phyloP scores from a whole-genome alignment of 2,797 vertebrate species.

The Fundulus diaphanus region DNA sequence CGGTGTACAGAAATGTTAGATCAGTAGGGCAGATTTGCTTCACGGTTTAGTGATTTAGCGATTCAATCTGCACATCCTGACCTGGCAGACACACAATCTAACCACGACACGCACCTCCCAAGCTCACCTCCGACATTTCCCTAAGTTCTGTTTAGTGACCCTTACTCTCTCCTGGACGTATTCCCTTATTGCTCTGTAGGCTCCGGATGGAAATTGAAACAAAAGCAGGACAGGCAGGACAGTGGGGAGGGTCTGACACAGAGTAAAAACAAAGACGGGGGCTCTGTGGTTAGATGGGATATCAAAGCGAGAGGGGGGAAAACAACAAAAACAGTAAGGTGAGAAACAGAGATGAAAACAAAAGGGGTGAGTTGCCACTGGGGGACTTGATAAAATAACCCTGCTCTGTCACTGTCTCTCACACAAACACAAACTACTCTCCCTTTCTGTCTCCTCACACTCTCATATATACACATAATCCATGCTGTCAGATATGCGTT shows the following conservation, averaged over 20 bases:
- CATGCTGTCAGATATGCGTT: conserved; percentile 67
- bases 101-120: conserved; percentile 8
- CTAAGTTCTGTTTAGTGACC: conserved; percentile 37
- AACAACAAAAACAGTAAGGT: conserved; percentile 12
- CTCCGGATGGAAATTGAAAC: conserved; percentile 3
- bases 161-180: conserved; percentile 25
- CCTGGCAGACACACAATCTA: conserved; percentile 18
- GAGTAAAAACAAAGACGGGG: background rate
- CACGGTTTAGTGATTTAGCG: conserved; percentile 23
- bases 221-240: conserved; percentile 9
- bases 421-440: conserved; percentile 18
- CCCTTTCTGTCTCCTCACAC: conserved; percentile 10
- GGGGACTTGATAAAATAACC: conserved; percentile 51
- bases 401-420: conserved; percentile 62
- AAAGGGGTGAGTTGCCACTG: conserved; percentile 31
- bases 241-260: background rate
- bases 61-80: conserved; percentile 30
- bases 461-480: conserved; percentile 70
- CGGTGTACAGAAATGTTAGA: conserved; percentile 1
- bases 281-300: conserved; percentile 14
- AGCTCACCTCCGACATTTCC: conserved; percentile 21
- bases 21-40: conserved; percentile 4
- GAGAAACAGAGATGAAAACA: conserved; percentile 31
- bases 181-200: conserved; percentile 42
- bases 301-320: conserved; percentile 25